Evolutionary conservation across 2,888 invertebrate species (phyloP), one percentile per base, ranked within the genome.

Genomic region (Drosophila subsilvestris): DNA sequence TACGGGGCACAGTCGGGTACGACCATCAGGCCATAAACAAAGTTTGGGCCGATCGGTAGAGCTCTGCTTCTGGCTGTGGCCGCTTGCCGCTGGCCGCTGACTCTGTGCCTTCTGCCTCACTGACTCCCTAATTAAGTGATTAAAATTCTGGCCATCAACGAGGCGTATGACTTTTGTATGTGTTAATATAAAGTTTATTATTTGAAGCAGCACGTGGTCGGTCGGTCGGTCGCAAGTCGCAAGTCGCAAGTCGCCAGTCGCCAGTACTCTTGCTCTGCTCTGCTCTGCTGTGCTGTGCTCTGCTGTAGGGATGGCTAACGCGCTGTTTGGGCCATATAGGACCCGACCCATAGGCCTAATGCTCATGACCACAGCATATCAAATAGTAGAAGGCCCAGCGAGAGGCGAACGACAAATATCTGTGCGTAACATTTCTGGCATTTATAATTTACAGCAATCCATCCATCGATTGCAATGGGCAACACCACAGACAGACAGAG

Each of bases 181-280:
- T 91, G 90, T 91, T 91, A 91, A 91, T 91, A 91, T 91, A 90
- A 90, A 91, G 91, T 91, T 91, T 91, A 90, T 91, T 91, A 91
- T 91, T 91, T 90, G 90, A 91, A 91, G 86, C 89, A 91, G 91
- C 91, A 91, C 91, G 91, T 91, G 91, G 91, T 89, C 88, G 73
- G 62, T 57, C 58, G 68, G 57, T 62, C 37, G 63, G 27, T 27
- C 27, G 20, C n/a, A n/a, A 20, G 25, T 27, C 27, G 67, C n/a
- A n/a, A n/a, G 59, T 61, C 37, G 62, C 53, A 62, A 37, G 63
- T 61, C 65, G 47, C 44, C 78, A 78, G 75, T 79, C 73, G 74
- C 73, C 76, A 76, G 57, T 73, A 67, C 32, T 25, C 47, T 47
- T 45, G 20, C 25, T 43, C 49, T 37, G 37, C n/a, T n/a, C 37